Evolutionary conservation across 2,113 vertebrate species (phyloP), one percentile per base, ranked within the genome.

Genomic region (Gallinago paraguaiae): DNA sequence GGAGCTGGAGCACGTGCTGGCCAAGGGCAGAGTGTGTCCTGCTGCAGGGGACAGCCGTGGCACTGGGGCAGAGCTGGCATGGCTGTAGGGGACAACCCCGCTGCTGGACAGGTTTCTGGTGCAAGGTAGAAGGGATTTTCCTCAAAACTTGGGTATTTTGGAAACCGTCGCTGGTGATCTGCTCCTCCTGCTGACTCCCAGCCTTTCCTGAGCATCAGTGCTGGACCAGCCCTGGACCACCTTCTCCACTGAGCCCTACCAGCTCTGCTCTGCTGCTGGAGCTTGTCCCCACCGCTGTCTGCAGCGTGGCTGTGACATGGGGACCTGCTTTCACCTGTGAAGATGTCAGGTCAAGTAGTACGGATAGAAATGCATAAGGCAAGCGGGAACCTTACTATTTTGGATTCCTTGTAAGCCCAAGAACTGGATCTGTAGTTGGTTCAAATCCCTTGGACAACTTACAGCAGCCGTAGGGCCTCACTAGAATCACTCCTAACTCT

Each of bases 41-140:
- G 0, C 59, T 2, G 0, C 2, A 8, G 57, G 48, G 57, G 17
- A 65, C 56, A 27, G 56, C 33, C 14, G 20, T 1, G 7, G 41
- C 0, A 3, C 71, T 70, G 13, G 51, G 60, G 65, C 48, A 23
- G 53, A 22, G 50, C 31, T 75, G 63, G 16, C 1, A 1, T 48
- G 43, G 54, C 37, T 1, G 0, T 39, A 39, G 11, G 50, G 27
- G 39, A 11, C 39, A 48, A 31, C 57, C 37, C 53, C 2, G 0
- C 13, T 24, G 23, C 22, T 0, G 1, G 23, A 13, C 51, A 15
- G 19, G 6, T 59, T 50, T 45, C 28, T 90, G 39, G 56, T 82
- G 30, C n/a, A 10, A 28, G 63, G 41, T 39, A 39, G 39, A 39
- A 39, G 39, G 61, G 33, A 27, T 60, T 82, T 68, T 53, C 57